phyloP scores from a whole-genome alignment of 35 echinoderm and acorn worm species.

The Ophiothrix spiculata region DNA sequence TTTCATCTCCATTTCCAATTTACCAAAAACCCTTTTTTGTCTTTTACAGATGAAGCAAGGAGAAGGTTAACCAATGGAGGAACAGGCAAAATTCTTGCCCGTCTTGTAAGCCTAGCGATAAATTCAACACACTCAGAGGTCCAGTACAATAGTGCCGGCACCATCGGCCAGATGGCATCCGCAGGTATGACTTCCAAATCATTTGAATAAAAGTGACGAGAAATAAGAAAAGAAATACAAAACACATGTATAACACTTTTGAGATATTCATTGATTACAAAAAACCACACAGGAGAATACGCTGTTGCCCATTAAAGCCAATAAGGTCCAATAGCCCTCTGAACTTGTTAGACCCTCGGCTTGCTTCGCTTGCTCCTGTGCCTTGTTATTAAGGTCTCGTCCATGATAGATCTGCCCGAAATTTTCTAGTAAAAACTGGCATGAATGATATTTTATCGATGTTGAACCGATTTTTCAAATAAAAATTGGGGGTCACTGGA shows the following conservation, averaged over 20 bases:
- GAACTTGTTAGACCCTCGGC: neutral
- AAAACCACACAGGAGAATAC: neutral
- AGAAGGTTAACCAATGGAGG: conserved; percentile 27
- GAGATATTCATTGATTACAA: neutral
- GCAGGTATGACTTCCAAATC: conserved; percentile 71
- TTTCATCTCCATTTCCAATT: no score
- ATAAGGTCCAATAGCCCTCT: neutral
- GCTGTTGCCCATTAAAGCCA: neutral
- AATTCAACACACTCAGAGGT: conserved; percentile 77
- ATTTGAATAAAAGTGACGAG: neutral
- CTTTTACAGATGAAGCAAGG: conserved; percentile 71
- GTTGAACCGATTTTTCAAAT: no score
- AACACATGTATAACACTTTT: neutral
- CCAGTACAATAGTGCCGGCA: conserved; percentile 98
- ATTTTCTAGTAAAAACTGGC: no score
- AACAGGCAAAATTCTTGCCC: conserved; percentile 48
- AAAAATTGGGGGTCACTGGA: no score
- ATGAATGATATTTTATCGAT: no score
- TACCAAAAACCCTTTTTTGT: no score
- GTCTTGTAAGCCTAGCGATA: conserved; percentile 77
- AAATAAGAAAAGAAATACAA: neutral
- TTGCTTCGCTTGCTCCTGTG: no score
- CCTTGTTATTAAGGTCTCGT: no score
- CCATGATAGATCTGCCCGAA: no score
- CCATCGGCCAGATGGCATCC: conserved; percentile 75